Conservation (phyloP, 2,888 invertebrate species). For the Amphipoea lucens region DNA sequence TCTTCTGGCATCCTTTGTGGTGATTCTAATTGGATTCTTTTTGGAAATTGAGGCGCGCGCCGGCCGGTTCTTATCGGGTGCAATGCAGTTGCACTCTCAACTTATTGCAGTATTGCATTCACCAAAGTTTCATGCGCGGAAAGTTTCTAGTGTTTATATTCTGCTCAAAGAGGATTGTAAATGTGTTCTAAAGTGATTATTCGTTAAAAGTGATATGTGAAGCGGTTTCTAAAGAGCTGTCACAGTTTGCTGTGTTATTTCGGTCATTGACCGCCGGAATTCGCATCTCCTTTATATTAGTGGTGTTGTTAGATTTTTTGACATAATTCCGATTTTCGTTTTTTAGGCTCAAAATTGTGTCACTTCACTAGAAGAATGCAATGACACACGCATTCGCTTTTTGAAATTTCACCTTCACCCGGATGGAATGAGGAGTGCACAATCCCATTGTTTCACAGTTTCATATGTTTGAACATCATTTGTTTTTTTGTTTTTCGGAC, state of each 20-base stretch:
- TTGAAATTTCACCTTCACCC: constrained; percentile 87
- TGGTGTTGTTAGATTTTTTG: constrained; percentile 81
- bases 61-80: constrained; percentile 91
- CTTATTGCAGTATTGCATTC: constrained; percentile 90
- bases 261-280: constrained; percentile 90
- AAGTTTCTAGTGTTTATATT: constrained; percentile 86
- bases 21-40: constrained; percentile 87
- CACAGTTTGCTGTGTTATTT: constrained; percentile 88
- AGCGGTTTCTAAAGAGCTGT: constrained; percentile 84
- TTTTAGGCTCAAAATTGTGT: constrained; percentile 84
- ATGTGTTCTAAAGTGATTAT: constrained; percentile 86
- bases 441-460: constrained; percentile 89
- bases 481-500: constrained; percentile 91
- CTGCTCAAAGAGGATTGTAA: constrained; percentile 79
- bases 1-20: constrained; percentile 77
- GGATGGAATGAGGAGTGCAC: constrained; percentile 90
- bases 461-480: constrained; percentile 90
- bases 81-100: constrained; percentile 91
- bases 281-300: constrained; percentile 86
- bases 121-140: constrained; percentile 88
- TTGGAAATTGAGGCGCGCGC: constrained; percentile 88
- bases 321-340: constrained; percentile 84
- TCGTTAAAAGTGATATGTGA: constrained; percentile 84
- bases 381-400: constrained; percentile 88
- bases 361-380: constrained; percentile 87